Evolutionary conservation across 2,113 vertebrate species (phyloP).

Genomic region (Leuciscus idus): DNA sequence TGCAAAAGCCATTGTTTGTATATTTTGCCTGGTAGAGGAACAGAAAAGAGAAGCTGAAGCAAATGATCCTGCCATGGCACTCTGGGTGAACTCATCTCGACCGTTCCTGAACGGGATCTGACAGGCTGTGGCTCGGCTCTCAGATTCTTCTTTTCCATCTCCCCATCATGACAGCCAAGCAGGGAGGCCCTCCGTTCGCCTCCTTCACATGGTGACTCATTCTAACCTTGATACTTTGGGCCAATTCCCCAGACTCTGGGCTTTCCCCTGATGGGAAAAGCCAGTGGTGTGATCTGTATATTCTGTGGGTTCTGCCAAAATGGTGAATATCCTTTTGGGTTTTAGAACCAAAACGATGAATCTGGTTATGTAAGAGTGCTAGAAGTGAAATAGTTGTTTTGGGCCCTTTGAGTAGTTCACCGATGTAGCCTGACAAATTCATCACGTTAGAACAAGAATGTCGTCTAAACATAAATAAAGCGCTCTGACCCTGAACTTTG

Average conservation of each 20-base stretch:
- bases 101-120: slow-evolving; percentile 49
- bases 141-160: slow-evolving; percentile 58
- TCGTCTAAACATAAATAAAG: slow-evolving; percentile 57
- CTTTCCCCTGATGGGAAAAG: slow-evolving; percentile 50
- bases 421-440: slow-evolving; percentile 30
- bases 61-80: slow-evolving; percentile 26
- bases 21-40: slow-evolving; percentile 3
- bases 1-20: slow-evolving; percentile 22
- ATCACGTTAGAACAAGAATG: slow-evolving; percentile 36
- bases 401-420: slow-evolving; percentile 22
- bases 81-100: slow-evolving; percentile 50
- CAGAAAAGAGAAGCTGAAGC: slow-evolving; percentile 33
- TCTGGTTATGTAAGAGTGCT: slow-evolving; percentile 35
- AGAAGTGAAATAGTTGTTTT: slow-evolving; percentile 15
- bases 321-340: slow-evolving; percentile 19
- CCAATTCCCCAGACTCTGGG: slow-evolving; percentile 44
- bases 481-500: slow-evolving; percentile 55
- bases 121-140: slow-evolving; percentile 48
- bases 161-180: slow-evolving; percentile 43
- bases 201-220: slow-evolving; percentile 55
- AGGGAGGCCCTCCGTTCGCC: slow-evolving; percentile 49
- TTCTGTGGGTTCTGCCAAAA: slow-evolving; percentile 26
- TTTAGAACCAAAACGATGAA: slow-evolving; percentile 39
- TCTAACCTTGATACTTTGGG: slow-evolving; percentile 51
- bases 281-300: slow-evolving; percentile 8